These are phyloP conservation scores for Onchidella celtica DNA, from an alignment of 2,888 invertebrate genomes.

Conservation along the genomic window DNA sequence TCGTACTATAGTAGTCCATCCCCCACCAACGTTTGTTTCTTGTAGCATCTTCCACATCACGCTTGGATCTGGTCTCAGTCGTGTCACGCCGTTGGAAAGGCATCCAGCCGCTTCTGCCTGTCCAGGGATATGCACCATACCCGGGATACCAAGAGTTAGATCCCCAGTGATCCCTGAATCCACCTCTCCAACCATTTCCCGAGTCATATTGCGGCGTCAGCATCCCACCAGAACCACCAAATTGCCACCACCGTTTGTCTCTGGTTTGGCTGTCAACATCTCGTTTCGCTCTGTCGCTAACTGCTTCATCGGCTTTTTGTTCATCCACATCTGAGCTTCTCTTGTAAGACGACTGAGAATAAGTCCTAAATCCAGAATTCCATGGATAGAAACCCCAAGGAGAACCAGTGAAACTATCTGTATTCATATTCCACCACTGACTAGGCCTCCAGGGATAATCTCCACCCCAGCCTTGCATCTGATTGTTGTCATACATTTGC, in stretches of 20 bases:
- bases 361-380: background rate
- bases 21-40: background rate
- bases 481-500: background rate
- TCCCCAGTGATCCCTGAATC: background rate
- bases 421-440: background rate
- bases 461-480: background rate
- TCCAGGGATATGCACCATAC: background rate
- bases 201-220: background rate
- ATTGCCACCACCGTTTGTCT: conserved; percentile 24
- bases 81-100: background rate
- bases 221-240: background rate
- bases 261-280: no score
- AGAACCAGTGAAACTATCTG: background rate
- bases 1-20: no score
- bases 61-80: no score
- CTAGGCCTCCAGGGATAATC: background rate
- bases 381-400: background rate
- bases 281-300: background rate
- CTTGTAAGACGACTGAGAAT: background rate
- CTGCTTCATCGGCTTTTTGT: background rate
- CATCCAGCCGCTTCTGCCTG: background rate
- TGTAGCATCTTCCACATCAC: background rate
- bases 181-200: background rate
- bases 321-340: background rate
- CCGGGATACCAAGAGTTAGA: background rate